Base-by-base conservation (phyloP, 2,113 vertebrate genomes). In the Centrocercus urophasianus region DNA sequence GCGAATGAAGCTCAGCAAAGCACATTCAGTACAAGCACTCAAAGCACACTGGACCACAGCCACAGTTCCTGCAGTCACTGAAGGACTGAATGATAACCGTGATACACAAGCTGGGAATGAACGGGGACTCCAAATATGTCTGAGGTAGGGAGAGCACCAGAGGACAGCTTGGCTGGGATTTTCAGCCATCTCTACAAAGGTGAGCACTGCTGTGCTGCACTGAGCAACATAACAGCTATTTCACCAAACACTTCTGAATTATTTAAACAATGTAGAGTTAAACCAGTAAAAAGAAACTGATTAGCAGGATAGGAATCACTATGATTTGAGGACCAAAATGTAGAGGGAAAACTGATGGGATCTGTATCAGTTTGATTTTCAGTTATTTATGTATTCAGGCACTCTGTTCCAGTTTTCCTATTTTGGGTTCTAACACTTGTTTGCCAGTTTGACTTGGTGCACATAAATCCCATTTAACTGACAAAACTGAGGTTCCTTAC, bases 111-210 rank as follows among this genome's bases (percentile, higher is more conserved):
- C 36, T 8, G 12, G 57, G 42, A 7, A 7, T 48, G 69, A 48
- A 13, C 22, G 43, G 21, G 24, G 18, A 2, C 1, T n/a, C 32
- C 34, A 3, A 1, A n/a, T 17, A 3, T 4, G 48, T n/a, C 56
- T 30, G 32, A 52, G 50, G 71, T 21, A 67, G 16, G 47, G 8
- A 64, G 34, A 32, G 87, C 74, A 72, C 27, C 82, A 63, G 72
- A 48, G 64, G n/a, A 28, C 15, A 19, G 30, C 7, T 22, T 30
- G 65, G 24, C 34, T 78, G 40, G 0, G 6, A 43, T 76, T 91
- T 76, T 72, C 47, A 22, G 45, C 30, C n/a, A 25, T 24, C n/a
- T 70, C 47, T 50, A 50, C 34, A 70, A 70, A 70, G 34, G 45
- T 27, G n/a, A 19, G 17, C 13, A 19, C 11, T 50, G 25, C n/a